Base-by-base conservation (phyloP, 1,140 invertebrate genomes). In the Adoxophyes honmai region DNA sequence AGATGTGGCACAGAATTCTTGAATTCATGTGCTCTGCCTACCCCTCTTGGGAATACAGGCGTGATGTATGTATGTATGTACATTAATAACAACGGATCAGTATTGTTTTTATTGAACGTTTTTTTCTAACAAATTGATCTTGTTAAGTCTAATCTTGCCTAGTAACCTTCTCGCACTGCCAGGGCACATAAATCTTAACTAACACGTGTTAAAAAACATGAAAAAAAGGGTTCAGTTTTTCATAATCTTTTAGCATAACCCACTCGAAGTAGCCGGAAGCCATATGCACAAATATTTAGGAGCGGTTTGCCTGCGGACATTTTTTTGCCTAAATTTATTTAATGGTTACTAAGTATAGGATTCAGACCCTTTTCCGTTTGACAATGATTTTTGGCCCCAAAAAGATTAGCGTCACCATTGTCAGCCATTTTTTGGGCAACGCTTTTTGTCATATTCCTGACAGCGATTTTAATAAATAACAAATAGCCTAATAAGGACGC, bases 281-380 rank as follows among this genome's bases (percentile, higher is more conserved):
- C 85, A 81, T 86, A 76, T 81, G 81, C 68, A 84, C 81, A 88
- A 86, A 88, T 86, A 88, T 88, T 84, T 83, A 79, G 79, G 74
- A 85, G 78, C 78, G 83, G 77, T 80, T 70, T 64, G 73, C 69
- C 78, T 71, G 65, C 60, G 73, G 75, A 69, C 69, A 68, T 61
- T 74, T 82, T 85, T 84, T 78, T 78, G 57, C 58, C 60, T 68
- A 67, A 85, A 84, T 87, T 81, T 84, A 86, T 86, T 88, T 86
- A 86, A 86, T 86, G 76, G 83, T 86, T 78, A 85, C 77, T 80
- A 78, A 81, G 75, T 83, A 68, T 75, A 68, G 74, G 66, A 70
- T 64, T 77, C 75, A 64, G 81, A 73, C 70, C 73, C 74, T 84
- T 88, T 84, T 83, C 77, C 62, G 60, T 75, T 74, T 64, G 69